Evolutionary conservation across 2,888 invertebrate genomes (phyloP).

Genomic region (Tortrix viridana): DNA sequence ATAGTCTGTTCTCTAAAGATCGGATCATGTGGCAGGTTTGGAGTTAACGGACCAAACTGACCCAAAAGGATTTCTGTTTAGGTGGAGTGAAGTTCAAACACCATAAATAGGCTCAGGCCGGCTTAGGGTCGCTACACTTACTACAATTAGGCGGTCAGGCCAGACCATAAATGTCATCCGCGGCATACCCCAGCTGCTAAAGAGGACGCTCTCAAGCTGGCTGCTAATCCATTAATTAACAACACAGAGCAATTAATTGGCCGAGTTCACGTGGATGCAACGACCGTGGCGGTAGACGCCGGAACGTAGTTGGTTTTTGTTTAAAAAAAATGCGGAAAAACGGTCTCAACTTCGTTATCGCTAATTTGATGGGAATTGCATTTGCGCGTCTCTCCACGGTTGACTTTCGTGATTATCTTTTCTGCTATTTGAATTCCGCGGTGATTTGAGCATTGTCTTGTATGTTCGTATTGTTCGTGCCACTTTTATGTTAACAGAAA

Average conservation of each 20-base stretch:
- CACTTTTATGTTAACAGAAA: conserved; percentile 25
- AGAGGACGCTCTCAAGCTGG: conserved; percentile 35
- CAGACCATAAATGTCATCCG: conserved; percentile 41
- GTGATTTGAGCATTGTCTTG: conserved; percentile 43
- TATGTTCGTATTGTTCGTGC: conserved; percentile 8
- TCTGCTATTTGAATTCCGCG: conserved; percentile 44
- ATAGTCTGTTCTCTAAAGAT: conserved; percentile 4
- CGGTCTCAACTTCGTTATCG: conserved; percentile 47
- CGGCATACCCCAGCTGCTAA: conserved; percentile 35
- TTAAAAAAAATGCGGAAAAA: conserved; percentile 55
- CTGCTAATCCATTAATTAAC: conserved; percentile 62
- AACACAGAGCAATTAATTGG: conserved; percentile 59
- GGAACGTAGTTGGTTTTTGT: conserved; percentile 41
- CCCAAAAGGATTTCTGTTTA: conserved; percentile 14
- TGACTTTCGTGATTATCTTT: conserved; percentile 47
- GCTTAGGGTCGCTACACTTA: conserved; percentile 25
- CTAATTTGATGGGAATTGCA: conserved; percentile 55
- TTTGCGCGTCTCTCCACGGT: conserved; percentile 39
- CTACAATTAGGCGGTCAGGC: conserved; percentile 34
- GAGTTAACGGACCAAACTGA: neutral
- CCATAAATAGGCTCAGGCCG: conserved; percentile 5
- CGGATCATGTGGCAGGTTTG: neutral
- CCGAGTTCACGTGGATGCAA: conserved; percentile 59
- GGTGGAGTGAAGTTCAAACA: conserved; percentile 19
- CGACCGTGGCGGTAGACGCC: conserved; percentile 50